Percentiles rank a stretch among this genome's conserved stretches.
Conservation (phyloP, 2,888 invertebrate species). For the Sesia apiformis region DNA sequence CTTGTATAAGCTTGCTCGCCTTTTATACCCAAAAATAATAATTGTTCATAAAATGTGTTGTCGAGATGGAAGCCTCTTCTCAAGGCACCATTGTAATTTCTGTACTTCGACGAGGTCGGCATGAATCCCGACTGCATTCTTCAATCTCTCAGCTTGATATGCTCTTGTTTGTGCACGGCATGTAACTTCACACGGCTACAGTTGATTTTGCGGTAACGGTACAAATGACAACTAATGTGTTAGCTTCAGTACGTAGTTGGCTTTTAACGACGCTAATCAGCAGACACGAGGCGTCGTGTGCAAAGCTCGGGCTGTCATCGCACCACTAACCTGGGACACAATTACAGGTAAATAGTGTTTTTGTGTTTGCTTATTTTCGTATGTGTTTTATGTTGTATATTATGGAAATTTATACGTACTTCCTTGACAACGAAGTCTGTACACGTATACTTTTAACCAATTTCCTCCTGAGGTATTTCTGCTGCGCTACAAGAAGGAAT, state of each 20-base stretch:
- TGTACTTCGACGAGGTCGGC: background rate
- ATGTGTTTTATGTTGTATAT: too few species aligned
- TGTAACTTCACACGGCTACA: background rate
- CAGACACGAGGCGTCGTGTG: background rate
- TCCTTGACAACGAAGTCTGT: too few species aligned
- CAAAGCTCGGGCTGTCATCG: background rate
- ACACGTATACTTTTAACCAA: too few species aligned
- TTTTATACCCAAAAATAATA: too few species aligned
- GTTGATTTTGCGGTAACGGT: slow-evolving; percentile 24
- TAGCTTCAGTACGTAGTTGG: slow-evolving; percentile 3
- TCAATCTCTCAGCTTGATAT: background rate
- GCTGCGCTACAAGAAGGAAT: too few species aligned
- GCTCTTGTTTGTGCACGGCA: slow-evolving; percentile 9
- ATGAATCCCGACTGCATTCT: background rate
- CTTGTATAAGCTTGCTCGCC: too few species aligned
- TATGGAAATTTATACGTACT: too few species aligned
- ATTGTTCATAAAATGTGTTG: background rate
- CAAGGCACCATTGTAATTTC: background rate
- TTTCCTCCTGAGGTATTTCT: too few species aligned
- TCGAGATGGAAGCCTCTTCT: background rate
- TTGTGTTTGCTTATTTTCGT: too few species aligned
- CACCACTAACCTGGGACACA: background rate
- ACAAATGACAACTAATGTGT: slow-evolving; percentile 38
- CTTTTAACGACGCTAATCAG: slow-evolving; percentile 1
- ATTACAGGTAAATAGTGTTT: too few species aligned